Conservation (phyloP, 1,140 invertebrate species). For the Drosophila pachea region DNA sequence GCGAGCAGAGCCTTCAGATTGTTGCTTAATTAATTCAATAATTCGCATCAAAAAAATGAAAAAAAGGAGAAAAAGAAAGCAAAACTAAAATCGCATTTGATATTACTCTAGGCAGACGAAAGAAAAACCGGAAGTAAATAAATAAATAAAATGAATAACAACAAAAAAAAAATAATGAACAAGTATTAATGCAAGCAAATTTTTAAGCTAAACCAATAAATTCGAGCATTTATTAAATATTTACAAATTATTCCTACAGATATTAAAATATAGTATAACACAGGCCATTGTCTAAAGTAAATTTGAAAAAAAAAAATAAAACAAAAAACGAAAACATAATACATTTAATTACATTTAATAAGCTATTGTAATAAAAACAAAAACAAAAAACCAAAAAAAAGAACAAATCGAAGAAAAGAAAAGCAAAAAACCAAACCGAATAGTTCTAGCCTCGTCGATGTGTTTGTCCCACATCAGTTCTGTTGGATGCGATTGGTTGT, state of each 20-base stretch:
- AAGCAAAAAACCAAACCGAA: neutral
- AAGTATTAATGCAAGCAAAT: constrained; percentile 46
- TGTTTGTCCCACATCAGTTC: constrained; percentile 35
- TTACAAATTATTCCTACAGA: constrained; percentile 39
- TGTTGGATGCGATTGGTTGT: constrained; percentile 35
- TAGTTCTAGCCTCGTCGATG: constrained; percentile 26
- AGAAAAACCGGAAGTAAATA: constrained; percentile 7
- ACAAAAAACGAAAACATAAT: neutral
- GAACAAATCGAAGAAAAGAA: no score
- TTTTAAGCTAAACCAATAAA: constrained; percentile 51
- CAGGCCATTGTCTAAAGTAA: constrained; percentile 12
- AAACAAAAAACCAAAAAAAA: neutral
- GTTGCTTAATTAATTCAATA: constrained; percentile 24
- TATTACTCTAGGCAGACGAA: constrained; percentile 33
- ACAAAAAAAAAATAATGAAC: constrained; percentile 1
- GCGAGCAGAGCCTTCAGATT: constrained; percentile 12
- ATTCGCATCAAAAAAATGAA: constrained; percentile 18
- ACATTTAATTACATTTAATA: constrained; percentile 29
- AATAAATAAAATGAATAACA: constrained; percentile 4
- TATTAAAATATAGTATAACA: constrained; percentile 14
- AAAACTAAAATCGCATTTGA: constrained; percentile 32
- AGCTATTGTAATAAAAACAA: constrained; percentile 13
- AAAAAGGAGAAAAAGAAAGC: no score
- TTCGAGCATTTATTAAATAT: constrained; percentile 50
- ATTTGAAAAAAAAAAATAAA: neutral